Evolutionary conservation across 2,797 vertebrate species (phyloP).

Genomic region (Pempheris klunzingeri): DNA sequence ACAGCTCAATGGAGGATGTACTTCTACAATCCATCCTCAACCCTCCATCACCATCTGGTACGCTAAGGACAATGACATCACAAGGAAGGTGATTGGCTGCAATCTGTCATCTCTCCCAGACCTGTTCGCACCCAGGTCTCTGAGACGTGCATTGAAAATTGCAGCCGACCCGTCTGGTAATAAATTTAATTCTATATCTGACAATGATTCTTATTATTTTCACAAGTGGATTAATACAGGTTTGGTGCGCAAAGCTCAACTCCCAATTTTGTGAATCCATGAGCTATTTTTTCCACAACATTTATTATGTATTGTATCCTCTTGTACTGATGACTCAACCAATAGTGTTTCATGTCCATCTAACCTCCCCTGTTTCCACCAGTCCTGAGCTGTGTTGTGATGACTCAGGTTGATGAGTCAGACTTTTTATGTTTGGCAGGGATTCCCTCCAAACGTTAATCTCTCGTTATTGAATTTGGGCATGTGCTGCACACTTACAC

Average conservation of each 20-base stretch:
- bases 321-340: background rate
- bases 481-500: background rate
- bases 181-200: too few relatives aligned
- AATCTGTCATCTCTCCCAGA: too few relatives aligned
- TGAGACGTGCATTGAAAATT: too few relatives aligned
- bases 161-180: too few relatives aligned
- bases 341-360: constrained; percentile 1
- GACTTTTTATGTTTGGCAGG: background rate
- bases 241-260: background rate
- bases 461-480: background rate
- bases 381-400: background rate
- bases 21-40: too few relatives aligned
- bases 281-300: background rate
- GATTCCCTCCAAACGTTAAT: background rate
- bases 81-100: too few relatives aligned
- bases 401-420: constrained; percentile 21
- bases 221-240: background rate
- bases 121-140: too few relatives aligned
- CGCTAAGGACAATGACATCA: too few relatives aligned
- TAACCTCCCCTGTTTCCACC: background rate
- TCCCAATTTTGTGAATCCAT: background rate
- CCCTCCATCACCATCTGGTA: too few relatives aligned
- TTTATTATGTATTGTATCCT: background rate
- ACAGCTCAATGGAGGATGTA: too few relatives aligned
- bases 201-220: too few relatives aligned